Conservation (phyloP, 2,113 vertebrate species). For the Lophura nycthemera region DNA sequence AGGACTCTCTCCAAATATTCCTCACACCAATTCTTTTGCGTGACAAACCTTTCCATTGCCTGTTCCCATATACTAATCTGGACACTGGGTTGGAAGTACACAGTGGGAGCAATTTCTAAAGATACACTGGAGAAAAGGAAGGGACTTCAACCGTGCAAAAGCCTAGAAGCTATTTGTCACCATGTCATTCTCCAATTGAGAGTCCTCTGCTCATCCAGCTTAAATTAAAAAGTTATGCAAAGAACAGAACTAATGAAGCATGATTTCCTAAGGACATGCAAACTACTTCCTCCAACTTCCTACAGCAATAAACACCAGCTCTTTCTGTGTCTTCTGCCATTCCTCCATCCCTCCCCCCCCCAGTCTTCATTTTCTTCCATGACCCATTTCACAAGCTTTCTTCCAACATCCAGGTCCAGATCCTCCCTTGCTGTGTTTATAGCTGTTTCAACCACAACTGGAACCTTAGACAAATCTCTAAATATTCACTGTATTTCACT, state of each 20-base stretch:
- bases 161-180: constrained; percentile 6
- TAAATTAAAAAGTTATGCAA: constrained; percentile 36
- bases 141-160: constrained; percentile 6
- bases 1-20: constrained; percentile 38
- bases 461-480: constrained; percentile 21
- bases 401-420: not conserved
- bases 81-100: not conserved
- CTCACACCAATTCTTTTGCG: constrained; percentile 3
- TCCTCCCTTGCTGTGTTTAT: not conserved
- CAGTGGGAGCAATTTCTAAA: constrained; percentile 5
- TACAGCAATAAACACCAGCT: constrained; percentile 53
- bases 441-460: constrained; percentile 1
- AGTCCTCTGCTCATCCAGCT: constrained; percentile 27
- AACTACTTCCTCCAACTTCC: constrained; percentile 22
- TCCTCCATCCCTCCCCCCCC: not conserved
- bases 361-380: not conserved
- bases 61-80: constrained; percentile 32
- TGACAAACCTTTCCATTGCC: constrained; percentile 46
- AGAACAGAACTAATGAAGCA: constrained; percentile 28
- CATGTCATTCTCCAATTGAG: not conserved
- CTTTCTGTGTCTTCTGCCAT: constrained; percentile 17
- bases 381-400: not conserved
- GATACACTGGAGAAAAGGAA: constrained; percentile 21
- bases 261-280: constrained; percentile 35
- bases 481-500: not conserved